Conservation (phyloP, 2,113 vertebrate genomes). For the Boulengeromyrus knoepffleri region DNA sequence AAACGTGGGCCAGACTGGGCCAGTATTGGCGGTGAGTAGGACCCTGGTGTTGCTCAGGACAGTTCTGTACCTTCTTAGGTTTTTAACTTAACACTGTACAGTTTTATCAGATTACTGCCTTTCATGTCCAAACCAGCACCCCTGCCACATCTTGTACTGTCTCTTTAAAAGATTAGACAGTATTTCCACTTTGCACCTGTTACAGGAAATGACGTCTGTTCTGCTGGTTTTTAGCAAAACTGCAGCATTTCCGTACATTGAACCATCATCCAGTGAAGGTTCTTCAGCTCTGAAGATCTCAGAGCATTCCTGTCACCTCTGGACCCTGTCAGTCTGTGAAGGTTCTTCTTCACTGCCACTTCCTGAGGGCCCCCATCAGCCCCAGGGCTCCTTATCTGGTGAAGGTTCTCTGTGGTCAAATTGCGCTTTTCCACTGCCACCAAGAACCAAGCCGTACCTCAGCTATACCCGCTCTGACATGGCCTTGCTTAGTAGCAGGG, state of each 20-base stretch:
- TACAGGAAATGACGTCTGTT: background rate
- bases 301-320: background rate
- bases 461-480: too few relatives aligned
- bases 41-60: background rate
- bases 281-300: background rate
- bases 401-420: background rate
- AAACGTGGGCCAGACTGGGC: background rate
- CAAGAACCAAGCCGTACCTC: background rate
- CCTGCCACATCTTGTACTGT: background rate
- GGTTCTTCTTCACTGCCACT: background rate
- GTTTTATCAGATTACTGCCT: background rate
- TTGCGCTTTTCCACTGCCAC: background rate
- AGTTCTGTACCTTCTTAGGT: background rate
- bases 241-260: background rate
- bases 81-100: background rate
- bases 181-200: background rate
- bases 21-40: background rate
- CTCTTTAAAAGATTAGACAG: background rate
- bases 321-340: background rate
- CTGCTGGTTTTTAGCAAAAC: background rate
- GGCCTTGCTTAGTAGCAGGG: too few relatives aligned
- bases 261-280: background rate
- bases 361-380: background rate
- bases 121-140: background rate
- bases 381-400: background rate